A percentile compares a stretch with the other conserved stretches of the same genome.
Conservation (phyloP, 2,113 vertebrate species). For the Oceanodroma tethys region DNA sequence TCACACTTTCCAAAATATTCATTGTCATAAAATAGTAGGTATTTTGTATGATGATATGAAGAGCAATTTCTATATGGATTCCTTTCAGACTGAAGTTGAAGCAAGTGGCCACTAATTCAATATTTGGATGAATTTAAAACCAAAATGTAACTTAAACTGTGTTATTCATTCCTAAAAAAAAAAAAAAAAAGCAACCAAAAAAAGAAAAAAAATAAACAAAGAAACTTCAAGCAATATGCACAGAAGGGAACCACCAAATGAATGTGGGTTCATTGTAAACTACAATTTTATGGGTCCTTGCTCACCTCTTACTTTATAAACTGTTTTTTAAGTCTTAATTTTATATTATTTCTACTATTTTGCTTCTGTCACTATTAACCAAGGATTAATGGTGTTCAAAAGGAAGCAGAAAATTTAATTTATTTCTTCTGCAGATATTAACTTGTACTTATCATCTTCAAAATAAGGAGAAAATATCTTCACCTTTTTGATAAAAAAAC, state of each 20-base stretch:
- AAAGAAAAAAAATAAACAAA: background rate
- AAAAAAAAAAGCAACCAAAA: rapidly evolving
- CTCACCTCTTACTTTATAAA: background rate
- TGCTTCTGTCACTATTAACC: background rate
- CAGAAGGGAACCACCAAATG: background rate
- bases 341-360: background rate
- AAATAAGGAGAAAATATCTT: background rate
- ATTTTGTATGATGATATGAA: background rate
- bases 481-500: background rate
- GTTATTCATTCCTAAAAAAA: background rate
- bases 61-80: background rate
- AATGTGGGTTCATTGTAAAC: background rate
- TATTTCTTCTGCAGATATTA: background rate
- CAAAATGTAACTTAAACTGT: background rate
- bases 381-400: background rate
- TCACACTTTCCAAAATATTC: background rate
- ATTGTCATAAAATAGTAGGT: background rate
- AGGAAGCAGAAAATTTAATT: background rate
- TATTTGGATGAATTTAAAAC: background rate
- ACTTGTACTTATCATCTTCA: background rate
- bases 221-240: background rate
- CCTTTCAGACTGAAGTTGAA: background rate
- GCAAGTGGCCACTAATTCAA: background rate
- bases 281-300: background rate
- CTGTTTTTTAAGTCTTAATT: background rate